Base-by-base conservation (phyloP, 2,888 invertebrate species). In the Perithous albicinctus region DNA sequence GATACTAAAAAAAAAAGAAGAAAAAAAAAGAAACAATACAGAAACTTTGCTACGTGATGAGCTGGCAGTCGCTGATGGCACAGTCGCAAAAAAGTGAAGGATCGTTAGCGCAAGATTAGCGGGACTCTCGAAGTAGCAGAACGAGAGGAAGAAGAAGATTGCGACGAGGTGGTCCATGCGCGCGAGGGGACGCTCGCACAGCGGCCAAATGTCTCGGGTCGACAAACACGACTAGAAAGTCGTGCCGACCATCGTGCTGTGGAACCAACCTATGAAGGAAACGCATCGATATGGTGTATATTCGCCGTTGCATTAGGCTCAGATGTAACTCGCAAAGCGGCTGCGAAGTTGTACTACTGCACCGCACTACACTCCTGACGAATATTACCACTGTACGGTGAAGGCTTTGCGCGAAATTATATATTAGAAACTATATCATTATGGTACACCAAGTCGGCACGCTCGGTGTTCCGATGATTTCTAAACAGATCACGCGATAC, bases 341-440 rank as follows among this genome's bases (percentile, higher is more conserved):
- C 6, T 32, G 32, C 32, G 32, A 7, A 59, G 18, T 32, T n/a
- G 35, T 18, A 41, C 38, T 23, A 23, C 20, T 35, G 20, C 38
- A 23, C 35, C 63, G 23, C 41, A 41, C 20, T 41, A n/a, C n/a
- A n/a, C 8, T 63, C 35, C 18, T 20, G 63, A 63, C 63, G 63
- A 63, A 38, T 23, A 63, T 63, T 63, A 63, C 32, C 23, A 59
- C 35, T 15, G 32, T 6, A 12, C 35, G 41, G 15, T 35, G 6
- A 63, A 38, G 38, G 63, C 20, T 32, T 4, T 5, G 41, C 23
- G 20, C 41, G 63, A 38, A 23, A 63, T 63, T 38, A 32, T 59
- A 59, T 63, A 63, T 63, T 63, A 63, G 63, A 63, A 63, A 63
- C 63, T 63, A 63, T 63, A 63, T 63, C 38, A 63, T 63, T 63